Evolutionary conservation across 2,797 vertebrate genomes (phyloP).

Genomic region (Gambusia yucatana): DNA sequence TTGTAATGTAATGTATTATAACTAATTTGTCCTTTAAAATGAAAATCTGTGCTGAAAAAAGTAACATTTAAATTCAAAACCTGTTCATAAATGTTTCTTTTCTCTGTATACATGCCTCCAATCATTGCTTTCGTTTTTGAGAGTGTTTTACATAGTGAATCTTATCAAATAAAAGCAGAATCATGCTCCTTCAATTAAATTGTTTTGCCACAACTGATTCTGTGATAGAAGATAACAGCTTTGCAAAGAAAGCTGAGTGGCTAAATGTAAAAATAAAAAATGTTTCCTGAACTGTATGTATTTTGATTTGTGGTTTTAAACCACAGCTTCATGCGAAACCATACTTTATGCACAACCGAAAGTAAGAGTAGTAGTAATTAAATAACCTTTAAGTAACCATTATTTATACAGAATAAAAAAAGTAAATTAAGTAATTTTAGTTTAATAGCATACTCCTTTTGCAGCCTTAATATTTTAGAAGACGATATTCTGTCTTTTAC

Average conservation of each 20-base stretch:
- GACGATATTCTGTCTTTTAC: slow-evolving; percentile 7
- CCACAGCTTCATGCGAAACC: not conserved
- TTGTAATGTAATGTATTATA: not conserved
- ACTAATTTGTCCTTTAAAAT: not conserved
- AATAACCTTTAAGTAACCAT: not conserved
- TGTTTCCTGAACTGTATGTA: not conserved
- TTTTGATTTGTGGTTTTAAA: not conserved
- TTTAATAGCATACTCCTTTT: not conserved
- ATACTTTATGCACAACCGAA: not conserved
- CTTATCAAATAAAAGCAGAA: not conserved
- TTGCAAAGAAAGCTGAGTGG: not conserved
- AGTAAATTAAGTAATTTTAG: not conserved
- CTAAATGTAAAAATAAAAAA: not conserved
- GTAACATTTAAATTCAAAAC: not conserved
- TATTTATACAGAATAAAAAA: not conserved
- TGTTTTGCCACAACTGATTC: not conserved
- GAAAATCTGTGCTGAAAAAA: not conserved
- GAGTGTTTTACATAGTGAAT: not conserved
- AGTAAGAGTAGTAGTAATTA: not conserved
- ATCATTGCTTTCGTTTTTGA: not conserved
- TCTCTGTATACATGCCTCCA: not conserved
- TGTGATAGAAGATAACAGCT: not conserved
- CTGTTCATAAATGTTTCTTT: not conserved
- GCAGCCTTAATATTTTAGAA: not conserved
- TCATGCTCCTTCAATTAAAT: not conserved